Conservation (phyloP, 2,113 vertebrate genomes). For the Pomatostomus ruficeps region DNA sequence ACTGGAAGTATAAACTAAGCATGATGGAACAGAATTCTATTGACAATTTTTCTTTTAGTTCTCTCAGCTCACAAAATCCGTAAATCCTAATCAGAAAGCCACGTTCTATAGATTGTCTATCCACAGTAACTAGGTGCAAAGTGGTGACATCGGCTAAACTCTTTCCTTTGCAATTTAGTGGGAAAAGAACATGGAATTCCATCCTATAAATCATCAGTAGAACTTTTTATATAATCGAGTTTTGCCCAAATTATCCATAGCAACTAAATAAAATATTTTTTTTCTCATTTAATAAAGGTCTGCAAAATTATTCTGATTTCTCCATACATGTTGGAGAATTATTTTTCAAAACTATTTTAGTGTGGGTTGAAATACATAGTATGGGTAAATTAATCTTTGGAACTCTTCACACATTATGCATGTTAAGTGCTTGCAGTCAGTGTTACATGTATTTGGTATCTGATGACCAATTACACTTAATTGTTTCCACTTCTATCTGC, state of each 20-base stretch:
- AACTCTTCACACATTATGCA: neutral
- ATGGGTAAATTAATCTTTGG: neutral
- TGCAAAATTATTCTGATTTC: neutral
- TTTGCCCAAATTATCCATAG: neutral
- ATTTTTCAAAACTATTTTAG: neutral
- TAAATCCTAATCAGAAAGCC: neutral
- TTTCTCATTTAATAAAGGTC: neutral
- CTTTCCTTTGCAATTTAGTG: neutral
- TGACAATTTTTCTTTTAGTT: neutral
- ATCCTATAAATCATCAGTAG: neutral
- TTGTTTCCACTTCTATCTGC: neutral
- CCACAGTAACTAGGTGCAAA: neutral
- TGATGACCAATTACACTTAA: neutral
- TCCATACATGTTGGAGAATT: neutral
- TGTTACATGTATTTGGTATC: neutral
- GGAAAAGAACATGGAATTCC: neutral
- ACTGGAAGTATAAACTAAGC: neutral
- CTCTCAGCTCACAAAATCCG: neutral
- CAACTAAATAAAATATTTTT: neutral
- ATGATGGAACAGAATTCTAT: neutral
- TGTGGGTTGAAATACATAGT: neutral
- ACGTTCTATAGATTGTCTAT: fast-evolving
- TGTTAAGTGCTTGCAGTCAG: neutral
- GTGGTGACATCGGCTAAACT: neutral
- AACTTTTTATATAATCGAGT: neutral